Conservation (phyloP, 92 coral and sea anemone species). For the Paragorgia papillata region DNA sequence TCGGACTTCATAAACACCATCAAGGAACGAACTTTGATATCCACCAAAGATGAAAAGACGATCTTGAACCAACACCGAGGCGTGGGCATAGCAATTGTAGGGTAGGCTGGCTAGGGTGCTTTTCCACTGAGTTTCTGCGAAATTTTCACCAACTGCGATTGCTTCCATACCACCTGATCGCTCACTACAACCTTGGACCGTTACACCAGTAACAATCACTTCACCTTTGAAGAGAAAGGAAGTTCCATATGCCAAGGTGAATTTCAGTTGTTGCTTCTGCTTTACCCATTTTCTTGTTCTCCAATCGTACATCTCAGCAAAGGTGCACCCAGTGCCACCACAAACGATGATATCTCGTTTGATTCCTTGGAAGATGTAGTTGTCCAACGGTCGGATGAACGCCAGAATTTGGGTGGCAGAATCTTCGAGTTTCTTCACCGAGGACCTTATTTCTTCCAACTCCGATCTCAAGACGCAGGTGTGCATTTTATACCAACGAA, state of each 20-base stretch:
- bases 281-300: not conserved
- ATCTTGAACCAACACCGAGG: not conserved
- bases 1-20: not conserved
- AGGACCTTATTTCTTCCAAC: not conserved
- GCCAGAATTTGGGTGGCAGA: not conserved
- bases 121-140: not conserved
- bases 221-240: not conserved
- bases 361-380: not conserved
- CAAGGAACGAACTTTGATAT: not conserved
- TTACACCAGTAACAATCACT: not conserved
- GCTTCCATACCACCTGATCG: not conserved
- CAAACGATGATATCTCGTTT: not conserved
- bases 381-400: not conserved
- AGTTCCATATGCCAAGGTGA: not conserved
- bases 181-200: not conserved
- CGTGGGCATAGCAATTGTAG: not conserved
- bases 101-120: not conserved
- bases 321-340: not conserved
- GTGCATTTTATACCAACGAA: slow-evolving; percentile 1
- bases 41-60: slow-evolving; percentile 2
- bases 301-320: not conserved
- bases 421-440: not conserved
- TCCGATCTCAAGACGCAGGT: not conserved
- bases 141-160: not conserved
- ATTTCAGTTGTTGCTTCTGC: not conserved